A percentile compares a stretch with the other conserved stretches of the same genome.
Evolutionary conservation across 1,140 invertebrate species (phyloP).

Genomic region (Bombus sibiricus): DNA sequence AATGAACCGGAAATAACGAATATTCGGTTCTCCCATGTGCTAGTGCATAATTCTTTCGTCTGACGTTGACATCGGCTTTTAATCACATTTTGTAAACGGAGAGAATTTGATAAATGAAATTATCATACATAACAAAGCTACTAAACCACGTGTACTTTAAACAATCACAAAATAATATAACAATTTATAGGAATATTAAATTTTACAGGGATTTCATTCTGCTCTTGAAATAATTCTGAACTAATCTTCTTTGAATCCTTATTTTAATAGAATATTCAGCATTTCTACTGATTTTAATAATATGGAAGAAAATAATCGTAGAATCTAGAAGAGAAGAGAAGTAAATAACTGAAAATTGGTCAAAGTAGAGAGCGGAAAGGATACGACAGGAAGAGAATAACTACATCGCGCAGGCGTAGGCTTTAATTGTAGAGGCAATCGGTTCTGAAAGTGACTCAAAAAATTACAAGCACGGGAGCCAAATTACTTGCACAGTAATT

Average conservation of each 20-base stretch:
- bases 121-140: too few relatives aligned
- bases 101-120: neutral
- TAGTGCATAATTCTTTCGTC: neutral
- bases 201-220: too few relatives aligned
- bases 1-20: conserved; percentile 23
- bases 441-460: neutral
- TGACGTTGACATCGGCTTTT: neutral
- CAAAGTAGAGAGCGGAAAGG: neutral
- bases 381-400: neutral
- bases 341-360: neutral
- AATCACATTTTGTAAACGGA: neutral
- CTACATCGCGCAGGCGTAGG: neutral
- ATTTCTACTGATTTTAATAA: neutral
- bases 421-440: neutral
- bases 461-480: neutral
- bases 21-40: conserved; percentile 34
- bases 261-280: too few relatives aligned
- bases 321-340: neutral
- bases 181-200: too few relatives aligned
- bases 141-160: too few relatives aligned
- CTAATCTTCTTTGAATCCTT: too few relatives aligned
- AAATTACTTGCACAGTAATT: conserved; percentile 11
- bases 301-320: neutral
- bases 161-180: too few relatives aligned
- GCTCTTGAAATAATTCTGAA: too few relatives aligned